Base-by-base conservation (phyloP, 2,797 vertebrate species). In the Erpetoichthys calabaricus region DNA sequence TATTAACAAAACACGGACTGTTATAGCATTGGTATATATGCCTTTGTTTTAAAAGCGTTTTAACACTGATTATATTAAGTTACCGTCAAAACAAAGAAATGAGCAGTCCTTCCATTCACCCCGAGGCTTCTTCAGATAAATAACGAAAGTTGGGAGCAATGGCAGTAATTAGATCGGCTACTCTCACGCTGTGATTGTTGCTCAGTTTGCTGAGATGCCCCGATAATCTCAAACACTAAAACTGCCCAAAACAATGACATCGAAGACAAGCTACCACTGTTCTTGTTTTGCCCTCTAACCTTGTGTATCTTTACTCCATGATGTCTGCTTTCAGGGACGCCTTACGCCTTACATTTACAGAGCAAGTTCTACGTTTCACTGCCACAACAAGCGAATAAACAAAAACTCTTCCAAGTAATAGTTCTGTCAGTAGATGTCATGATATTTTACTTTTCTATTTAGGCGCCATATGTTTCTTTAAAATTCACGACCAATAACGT, bases 211-310 rank as follows among this genome's bases (percentile, higher is more conserved):
- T 67, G 65, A 69, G 72, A 72, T 65, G 70, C 64, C 66, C 73
- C 68, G 69, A 75, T 73, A 73, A 76, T 76, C 70, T 63, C 64
- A 74, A 73, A 68, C 70, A 75, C 67, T 62, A 73, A 77, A 73
- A 75, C 72, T 67, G 56, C 60, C 57, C 68, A 75, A 73, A 65
- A 79, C 76, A 78, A 81, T 78, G 65, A 68, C 66, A 57, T 53
- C 62, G 60, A 62, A 60, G 63, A 71, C 65, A 71, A 65, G 68
- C 68, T 67, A 63, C 63, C 65, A 58, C 64, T 61, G 67, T 51
- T 73, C 67, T 68, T 66, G 70, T 67, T 62, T 70, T 80, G 76
- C 68, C 80, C 57, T 67, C 73, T 74, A 73, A 70, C 71, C 61
- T 59, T 51, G 50, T 47, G 59, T 44, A 6, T 50, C 57, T 60